Evolutionary conservation across 2,888 invertebrate genomes (phyloP).

Genomic region (Napeogenes inachia): DNA sequence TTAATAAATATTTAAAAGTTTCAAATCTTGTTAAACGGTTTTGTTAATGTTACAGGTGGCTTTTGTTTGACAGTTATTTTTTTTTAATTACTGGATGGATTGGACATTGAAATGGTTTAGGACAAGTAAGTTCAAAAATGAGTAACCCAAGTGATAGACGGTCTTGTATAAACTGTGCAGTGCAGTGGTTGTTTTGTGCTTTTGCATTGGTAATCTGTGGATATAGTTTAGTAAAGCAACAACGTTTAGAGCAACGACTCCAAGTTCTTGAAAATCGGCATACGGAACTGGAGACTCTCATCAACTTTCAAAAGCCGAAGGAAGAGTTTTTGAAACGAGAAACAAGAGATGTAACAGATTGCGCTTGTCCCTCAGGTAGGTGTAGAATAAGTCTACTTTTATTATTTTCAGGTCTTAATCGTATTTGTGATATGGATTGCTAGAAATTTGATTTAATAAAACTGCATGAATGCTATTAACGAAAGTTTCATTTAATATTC

Average conservation of each 20-base stretch:
- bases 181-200: slow-evolving; percentile 67
- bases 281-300: slow-evolving; percentile 31
- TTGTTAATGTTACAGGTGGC: slow-evolving; percentile 1
- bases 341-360: slow-evolving; percentile 60
- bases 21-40: background rate
- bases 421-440: background rate
- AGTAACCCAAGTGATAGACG: slow-evolving; percentile 46
- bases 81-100: slow-evolving; percentile 26
- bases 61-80: background rate
- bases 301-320: slow-evolving; percentile 34
- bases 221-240: slow-evolving; percentile 61
- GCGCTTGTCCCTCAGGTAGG: slow-evolving; percentile 70
- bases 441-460: background rate
- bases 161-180: slow-evolving; percentile 57
- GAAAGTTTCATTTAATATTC: slow-evolving; percentile 20
- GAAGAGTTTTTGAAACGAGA: slow-evolving; percentile 49
- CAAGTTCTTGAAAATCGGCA: slow-evolving; percentile 54
- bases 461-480: background rate
- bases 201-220: slow-evolving; percentile 58
- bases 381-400: slow-evolving; percentile 13
- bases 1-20: background rate
- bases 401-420: background rate
- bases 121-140: slow-evolving; percentile 35
- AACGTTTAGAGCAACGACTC: slow-evolving; percentile 60
- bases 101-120: slow-evolving; percentile 48